Evolutionary conservation across 2,113 vertebrate species (phyloP), one percentile per base, ranked within the genome.

Genomic region (Xiphias gladius): DNA sequence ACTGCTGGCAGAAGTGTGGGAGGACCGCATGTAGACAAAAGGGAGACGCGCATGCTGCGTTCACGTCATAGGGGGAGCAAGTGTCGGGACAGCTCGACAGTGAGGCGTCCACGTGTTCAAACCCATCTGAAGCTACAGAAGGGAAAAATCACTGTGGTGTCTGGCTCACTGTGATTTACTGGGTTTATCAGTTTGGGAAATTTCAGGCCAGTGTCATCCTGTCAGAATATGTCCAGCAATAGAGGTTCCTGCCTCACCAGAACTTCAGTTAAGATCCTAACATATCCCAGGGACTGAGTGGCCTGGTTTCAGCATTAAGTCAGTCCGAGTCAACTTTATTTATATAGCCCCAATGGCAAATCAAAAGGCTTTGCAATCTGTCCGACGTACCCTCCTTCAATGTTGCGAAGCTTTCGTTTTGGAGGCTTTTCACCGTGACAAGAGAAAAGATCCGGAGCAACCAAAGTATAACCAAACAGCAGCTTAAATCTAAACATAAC

Each of bases 21-120:
- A 66, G 82, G 85, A 79, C 84, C 19, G 32, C 55, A 22, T 19
- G 68, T 76, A 35, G 77, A 84, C 70, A 82, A 70, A 74, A 14
- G 62, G 74, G 61, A 73, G 78, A 68, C 55, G 13, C 80, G 67
- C 78, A 84, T 88, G 85, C 80, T 73, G 71, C 72, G 10, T 52
- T 87, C 57, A 83, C 10, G 37, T 84, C 80, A 75, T 43, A 65
- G n/a, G 26, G 54, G 37, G 54, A 74, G 48, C 4, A 24, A 72
- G 41, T 48, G 41, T 41, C 59, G 52, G 76, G 57, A 71, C 20
- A 41, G 58, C n/a, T 66, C 39, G 26, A 57, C 75, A 58, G 79
- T 46, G 35, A 43, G 17, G 12, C 7, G 14, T 35, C 57, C 26
- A 69, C 5, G 2, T 22, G 37, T 76, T 73, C 39, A 30, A 54